Base-by-base conservation (phyloP, 2,888 invertebrate species). In the Drosophila pegasa region DNA sequence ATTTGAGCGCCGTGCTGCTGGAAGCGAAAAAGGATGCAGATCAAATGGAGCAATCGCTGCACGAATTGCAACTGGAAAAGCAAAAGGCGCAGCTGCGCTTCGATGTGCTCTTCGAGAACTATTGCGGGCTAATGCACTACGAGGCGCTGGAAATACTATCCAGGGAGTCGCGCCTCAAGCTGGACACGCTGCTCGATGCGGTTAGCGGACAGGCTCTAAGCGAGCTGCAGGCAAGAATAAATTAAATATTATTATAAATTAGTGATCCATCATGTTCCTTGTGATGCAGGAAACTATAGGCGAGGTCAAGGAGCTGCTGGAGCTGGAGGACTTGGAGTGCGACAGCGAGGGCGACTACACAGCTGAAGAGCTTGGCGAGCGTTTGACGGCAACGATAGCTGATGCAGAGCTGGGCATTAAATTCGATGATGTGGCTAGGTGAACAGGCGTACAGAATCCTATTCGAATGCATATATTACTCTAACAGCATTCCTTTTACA, bases 81-180 rank as follows among this genome's bases (percentile, higher is more conserved):
- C 83, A 89, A 14, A 92, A 90, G 75, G 93, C 92, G 67, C 93
- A 94, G 82, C 92, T 94, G 6, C 95, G 96, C 81, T 96, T 96
- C 90, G 96, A 97, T 92, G 94, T 95, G 56, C 92, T 97, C 40
- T 97, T 98, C 91, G 98, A 98, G 92, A 96, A 97, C 92, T 96
- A 95, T 92, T 97, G 97, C 93, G 98, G 96, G 12, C 92, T 98
- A 57, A 96, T 97, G 0, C 97, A 98, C 90, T 93, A 98, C 66
- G 98, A 98, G 93, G 98, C 98, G 0, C 91, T 98, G 45, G 98
- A 98, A 93, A 97, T 98, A 95, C 92, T 98, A 3, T 97, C 98
- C 0, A 95, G 95, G 75, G 97, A 97, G 91, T 95, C 96, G 58
- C 94, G 93, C 73, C 94, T 96, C 86, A 95, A 96, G 89, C 93